Base-by-base conservation (phyloP, 1,140 invertebrate genomes). In the Nephila pilipes region DNA sequence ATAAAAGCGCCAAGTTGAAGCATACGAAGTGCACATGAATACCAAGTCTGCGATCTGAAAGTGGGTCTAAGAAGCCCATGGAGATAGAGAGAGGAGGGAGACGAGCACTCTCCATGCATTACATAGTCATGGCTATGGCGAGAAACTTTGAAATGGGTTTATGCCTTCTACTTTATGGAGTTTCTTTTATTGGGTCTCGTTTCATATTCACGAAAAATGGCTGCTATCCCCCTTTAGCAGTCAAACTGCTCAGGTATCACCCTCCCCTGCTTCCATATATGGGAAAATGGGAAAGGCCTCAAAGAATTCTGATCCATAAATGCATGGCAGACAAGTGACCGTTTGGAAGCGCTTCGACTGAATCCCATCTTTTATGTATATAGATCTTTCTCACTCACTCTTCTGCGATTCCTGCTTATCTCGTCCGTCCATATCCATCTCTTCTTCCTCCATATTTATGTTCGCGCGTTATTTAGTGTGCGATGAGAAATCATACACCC, bases 351-450 rank as follows among this genome's bases (percentile, higher is more conserved):
- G 55, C 36, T 65, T 83, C 80, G 55, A 58, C 57, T 91, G 90
- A 92, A 92, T 92, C 90, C 90, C 90, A 92, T 92, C 90, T 92
- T 92, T 92, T 92, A 92, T 92, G 90, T 92, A 92, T 92, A 92
- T 85, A 92, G 90, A 92, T 92, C 90, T 69, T 92, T 85, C 80
- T 92, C 90, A 46, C 79, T 60, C 65, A 69, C 88, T 69, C 63
- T 36, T 88, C 36, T 65, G n/a, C 89, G 89, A 60, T 10, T 81
- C 57, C 80, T 57, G 60, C 90, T 92, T 92, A 92, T 92, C 90
- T 85, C 63, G 80, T 3, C 36, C 60, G 36, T 6, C 89, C 89
- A 91, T 83, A 83, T 83, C 89, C 80, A 91, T 91, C 75, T 81
- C 55, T 91, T 36, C 36, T 54, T 36, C 88, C 29, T 75, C 38